Percentiles rank a stretch among this genome's conserved stretches.
Conservation (phyloP, 2,113 vertebrate species). For the Malurus cyaneus region DNA sequence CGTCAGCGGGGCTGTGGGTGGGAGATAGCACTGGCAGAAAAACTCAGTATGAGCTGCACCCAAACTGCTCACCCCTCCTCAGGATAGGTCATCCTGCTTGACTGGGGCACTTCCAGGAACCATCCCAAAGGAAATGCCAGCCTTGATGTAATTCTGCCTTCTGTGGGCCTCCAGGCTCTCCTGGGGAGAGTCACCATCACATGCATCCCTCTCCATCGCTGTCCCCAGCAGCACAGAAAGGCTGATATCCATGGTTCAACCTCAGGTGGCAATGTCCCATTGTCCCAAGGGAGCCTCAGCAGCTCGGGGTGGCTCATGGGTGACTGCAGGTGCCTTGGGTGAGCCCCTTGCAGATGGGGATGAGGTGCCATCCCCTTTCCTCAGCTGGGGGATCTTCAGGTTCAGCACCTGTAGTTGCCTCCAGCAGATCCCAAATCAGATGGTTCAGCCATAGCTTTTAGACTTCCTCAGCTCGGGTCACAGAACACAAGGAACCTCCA, state of each 20-base stretch:
- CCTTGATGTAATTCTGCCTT: neutral
- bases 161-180: neutral
- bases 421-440: neutral
- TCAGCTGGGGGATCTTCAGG: neutral
- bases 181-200: neutral
- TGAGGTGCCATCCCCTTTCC: rapidly evolving
- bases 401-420: neutral
- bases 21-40: neutral
- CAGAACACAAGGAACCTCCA: neutral
- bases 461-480: neutral
- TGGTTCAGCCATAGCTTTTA: neutral
- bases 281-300: neutral
- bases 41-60: neutral
- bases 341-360: neutral
- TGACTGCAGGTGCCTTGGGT: neutral
- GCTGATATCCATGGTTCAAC: neutral
- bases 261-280: rapidly evolving
- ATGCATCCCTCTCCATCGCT: neutral
- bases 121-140: neutral
- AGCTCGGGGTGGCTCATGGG: neutral
- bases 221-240: neutral
- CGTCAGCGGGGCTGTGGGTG: rapidly evolving
- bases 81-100: rapidly evolving
- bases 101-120: rapidly evolving
- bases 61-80: neutral